Conservation (phyloP, 2,113 vertebrate species). For the Capra hircus region DNA sequence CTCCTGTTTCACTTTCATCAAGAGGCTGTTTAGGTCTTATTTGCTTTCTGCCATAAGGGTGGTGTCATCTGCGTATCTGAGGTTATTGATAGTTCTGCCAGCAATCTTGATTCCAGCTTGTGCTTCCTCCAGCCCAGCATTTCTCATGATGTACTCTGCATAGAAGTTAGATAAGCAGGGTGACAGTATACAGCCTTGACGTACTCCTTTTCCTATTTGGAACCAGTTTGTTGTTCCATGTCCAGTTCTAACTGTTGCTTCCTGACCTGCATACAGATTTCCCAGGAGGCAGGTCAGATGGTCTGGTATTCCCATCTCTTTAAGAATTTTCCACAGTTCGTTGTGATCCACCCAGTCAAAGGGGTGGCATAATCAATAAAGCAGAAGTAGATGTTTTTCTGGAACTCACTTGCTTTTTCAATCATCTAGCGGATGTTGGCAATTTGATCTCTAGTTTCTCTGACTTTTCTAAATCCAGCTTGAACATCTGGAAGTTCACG, state of each 20-base stretch:
- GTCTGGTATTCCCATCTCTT: background rate
- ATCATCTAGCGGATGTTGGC: fast-evolving
- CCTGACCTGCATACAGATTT: background rate
- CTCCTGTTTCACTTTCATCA: background rate
- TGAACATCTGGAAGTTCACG: background rate
- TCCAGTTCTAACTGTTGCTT: background rate
- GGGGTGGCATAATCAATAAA: background rate
- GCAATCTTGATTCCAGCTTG: background rate
- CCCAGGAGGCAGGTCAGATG: background rate
- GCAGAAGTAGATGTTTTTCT: background rate
- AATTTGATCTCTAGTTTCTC: background rate
- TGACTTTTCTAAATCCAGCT: background rate
- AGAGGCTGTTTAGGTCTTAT: background rate
- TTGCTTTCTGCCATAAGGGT: background rate
- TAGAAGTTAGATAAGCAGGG: background rate
- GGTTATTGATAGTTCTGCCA: background rate
- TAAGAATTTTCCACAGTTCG: background rate
- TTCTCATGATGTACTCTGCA: background rate
- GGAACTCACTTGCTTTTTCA: background rate
- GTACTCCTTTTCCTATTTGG: background rate
- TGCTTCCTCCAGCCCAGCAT: background rate
- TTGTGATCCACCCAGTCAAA: background rate
- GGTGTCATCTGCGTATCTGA: background rate
- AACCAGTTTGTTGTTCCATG: background rate
- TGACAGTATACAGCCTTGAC: background rate